A percentile compares a stretch with the other conserved stretches of the same genome.
These are phyloP conservation scores for Latrodectus hesperus DNA, from an alignment of 2,888 invertebrate species.

Conservation along the genomic window DNA sequence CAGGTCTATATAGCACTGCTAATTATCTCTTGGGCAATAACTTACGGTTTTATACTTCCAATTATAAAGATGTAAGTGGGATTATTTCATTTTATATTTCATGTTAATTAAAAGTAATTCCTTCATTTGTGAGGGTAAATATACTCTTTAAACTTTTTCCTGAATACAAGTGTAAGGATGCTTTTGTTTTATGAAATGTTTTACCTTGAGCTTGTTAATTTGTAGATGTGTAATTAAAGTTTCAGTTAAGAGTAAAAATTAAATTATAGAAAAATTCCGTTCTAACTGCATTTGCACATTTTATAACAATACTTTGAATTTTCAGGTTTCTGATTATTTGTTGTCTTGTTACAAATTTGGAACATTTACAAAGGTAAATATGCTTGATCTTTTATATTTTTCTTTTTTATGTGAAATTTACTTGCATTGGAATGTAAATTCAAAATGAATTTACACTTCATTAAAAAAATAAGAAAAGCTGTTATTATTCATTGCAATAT, in stretches of 20 bases:
- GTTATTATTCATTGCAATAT: not conserved
- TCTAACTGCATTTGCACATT: too few species aligned
- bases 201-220: too few species aligned
- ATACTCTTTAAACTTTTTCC: too few species aligned
- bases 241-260: too few species aligned
- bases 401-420: not conserved
- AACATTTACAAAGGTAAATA: slow-evolving; percentile 85
- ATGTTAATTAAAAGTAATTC: too few species aligned
- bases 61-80: slow-evolving; percentile 88
- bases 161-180: too few species aligned
- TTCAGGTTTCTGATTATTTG: slow-evolving; percentile 90
- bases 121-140: too few species aligned
- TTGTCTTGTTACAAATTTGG: slow-evolving; percentile 95
- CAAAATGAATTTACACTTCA: not conserved
- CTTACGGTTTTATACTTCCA: slow-evolving; percentile 88
- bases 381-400: not conserved
- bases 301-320: slow-evolving; percentile 70
- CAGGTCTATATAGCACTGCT: slow-evolving; percentile 83
- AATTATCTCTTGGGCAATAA: slow-evolving; percentile 84
- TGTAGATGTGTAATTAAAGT: too few species aligned
- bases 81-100: not conserved
- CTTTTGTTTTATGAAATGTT: too few species aligned
- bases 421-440: not conserved
- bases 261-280: too few species aligned
- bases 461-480: too few species aligned